Conservation (phyloP, 2,797 vertebrate species). For the Hybognathus amarus region DNA sequence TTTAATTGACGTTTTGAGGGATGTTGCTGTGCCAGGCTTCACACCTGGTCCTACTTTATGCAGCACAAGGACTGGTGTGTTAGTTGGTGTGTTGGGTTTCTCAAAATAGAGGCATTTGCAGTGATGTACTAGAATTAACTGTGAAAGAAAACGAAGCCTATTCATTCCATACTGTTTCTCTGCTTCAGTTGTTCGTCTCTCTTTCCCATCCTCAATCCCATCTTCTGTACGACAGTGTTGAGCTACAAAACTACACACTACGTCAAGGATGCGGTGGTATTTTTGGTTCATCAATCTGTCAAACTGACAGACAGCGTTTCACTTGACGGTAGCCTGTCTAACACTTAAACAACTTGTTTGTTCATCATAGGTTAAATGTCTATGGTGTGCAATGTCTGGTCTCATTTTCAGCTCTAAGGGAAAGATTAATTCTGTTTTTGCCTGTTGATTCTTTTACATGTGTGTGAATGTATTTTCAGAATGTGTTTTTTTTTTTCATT, state of each 20-base stretch:
- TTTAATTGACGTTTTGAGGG: not conserved
- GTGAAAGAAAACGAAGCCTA: slow-evolving; percentile 30
- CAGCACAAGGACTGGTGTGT: not conserved
- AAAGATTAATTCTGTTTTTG: slow-evolving; percentile 30
- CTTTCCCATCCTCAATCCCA: not conserved
- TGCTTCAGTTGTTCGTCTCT: not conserved
- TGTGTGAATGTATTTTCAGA: slow-evolving; percentile 75
- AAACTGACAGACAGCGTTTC: not conserved
- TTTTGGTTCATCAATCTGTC: not conserved
- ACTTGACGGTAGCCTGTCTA: not conserved
- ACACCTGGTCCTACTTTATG: slow-evolving; percentile 28
- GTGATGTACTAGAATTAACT: slow-evolving; percentile 33
- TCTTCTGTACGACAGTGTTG: not conserved
- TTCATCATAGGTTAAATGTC: slow-evolving; percentile 6
- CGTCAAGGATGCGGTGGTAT: slow-evolving; percentile 7
- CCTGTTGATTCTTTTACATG: slow-evolving; percentile 62
- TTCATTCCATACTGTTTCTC: slow-evolving; percentile 16
- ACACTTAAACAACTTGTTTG: not conserved
- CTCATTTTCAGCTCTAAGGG: not conserved
- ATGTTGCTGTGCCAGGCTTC: not conserved
- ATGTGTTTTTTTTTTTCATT: slow-evolving; percentile 35
- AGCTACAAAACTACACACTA: not conserved
- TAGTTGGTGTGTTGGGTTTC: slow-evolving; percentile 18
- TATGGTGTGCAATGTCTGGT: not conserved
- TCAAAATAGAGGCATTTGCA: slow-evolving; percentile 20